phyloP scores from a whole-genome alignment of 2,113 vertebrate species.

The Pelodiscus sinensis region DNA sequence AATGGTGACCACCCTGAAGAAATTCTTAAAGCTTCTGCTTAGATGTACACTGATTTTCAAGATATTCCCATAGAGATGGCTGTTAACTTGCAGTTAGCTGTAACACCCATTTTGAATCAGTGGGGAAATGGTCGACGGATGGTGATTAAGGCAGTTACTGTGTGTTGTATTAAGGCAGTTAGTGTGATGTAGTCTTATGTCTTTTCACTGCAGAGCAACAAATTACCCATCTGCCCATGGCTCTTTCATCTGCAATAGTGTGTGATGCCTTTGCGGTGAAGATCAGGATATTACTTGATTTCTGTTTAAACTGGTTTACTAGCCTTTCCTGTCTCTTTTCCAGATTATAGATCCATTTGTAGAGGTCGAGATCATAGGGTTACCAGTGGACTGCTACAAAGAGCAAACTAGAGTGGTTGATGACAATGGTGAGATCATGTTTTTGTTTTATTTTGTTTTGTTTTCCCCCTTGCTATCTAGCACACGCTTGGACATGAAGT shows the following conservation, averaged over 20 bases:
- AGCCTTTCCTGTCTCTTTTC: conserved; percentile 35
- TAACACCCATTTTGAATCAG: not conserved
- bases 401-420: conserved; percentile 97
- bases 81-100: not conserved
- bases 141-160: not conserved
- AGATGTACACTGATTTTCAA: not conserved
- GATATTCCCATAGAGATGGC: not conserved
- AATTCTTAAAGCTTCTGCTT: not conserved
- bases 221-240: not conserved
- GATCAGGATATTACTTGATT: not conserved
- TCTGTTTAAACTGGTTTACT: not conserved
- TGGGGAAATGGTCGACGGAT: not conserved
- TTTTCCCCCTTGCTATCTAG: not conserved
- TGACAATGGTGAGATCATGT: conserved; percentile 88
- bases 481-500: not conserved
- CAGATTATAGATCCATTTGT: conserved; percentile 99
- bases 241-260: not conserved
- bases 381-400: conserved; percentile 94
- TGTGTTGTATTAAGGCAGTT: no score
- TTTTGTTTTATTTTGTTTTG: no score
- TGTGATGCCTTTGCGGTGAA: not conserved
- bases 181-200: not conserved
- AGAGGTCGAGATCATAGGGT: conserved; percentile 96
- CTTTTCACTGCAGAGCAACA: not conserved
- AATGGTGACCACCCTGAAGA: not conserved